A percentile compares a stretch with the other conserved stretches of the same genome.
These are phyloP conservation scores for Artibeus lituratus DNA, from an alignment of 2,797 vertebrate species.

Conservation along the genomic window DNA sequence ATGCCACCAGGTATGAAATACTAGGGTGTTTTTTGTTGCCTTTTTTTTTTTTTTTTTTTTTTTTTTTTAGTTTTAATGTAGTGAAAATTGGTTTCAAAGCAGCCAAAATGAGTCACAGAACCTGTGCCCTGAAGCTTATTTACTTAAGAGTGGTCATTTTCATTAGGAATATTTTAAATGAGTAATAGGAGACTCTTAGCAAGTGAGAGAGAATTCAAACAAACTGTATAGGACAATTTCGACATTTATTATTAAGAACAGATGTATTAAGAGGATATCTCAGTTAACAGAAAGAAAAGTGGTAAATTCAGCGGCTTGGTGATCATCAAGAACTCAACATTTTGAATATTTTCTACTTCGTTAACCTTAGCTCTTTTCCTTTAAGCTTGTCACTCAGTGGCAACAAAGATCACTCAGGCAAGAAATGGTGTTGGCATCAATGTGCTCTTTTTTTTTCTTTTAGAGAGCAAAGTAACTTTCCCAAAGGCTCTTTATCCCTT, in stretches of 20 bases:
- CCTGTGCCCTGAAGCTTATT: not conserved
- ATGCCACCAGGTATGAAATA: constrained; percentile 85
- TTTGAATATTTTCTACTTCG: not conserved
- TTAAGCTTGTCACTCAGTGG: not conserved
- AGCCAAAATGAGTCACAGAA: not conserved
- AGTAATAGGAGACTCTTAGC: not conserved
- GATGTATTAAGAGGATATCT: not conserved
- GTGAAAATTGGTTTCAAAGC: not conserved
- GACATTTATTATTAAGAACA: not conserved
- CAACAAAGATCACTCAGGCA: not conserved
- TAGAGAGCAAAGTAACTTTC: not conserved
- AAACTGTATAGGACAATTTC: not conserved
- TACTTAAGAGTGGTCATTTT: not conserved
- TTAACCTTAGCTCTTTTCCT: not conserved
- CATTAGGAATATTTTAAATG: not conserved
- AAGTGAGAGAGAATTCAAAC: not conserved
- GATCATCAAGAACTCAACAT: not conserved
- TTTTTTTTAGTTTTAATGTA: not conserved
- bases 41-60: not conserved
- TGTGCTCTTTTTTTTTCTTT: not conserved
- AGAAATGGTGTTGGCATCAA: not conserved
- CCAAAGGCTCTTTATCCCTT: not conserved
- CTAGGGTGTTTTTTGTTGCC: not conserved
- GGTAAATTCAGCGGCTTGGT: not conserved
- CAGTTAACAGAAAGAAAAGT: not conserved